These are phyloP conservation scores for Promerops cafer DNA, from an alignment of 2,113 vertebrate species.

Conservation along the genomic window DNA sequence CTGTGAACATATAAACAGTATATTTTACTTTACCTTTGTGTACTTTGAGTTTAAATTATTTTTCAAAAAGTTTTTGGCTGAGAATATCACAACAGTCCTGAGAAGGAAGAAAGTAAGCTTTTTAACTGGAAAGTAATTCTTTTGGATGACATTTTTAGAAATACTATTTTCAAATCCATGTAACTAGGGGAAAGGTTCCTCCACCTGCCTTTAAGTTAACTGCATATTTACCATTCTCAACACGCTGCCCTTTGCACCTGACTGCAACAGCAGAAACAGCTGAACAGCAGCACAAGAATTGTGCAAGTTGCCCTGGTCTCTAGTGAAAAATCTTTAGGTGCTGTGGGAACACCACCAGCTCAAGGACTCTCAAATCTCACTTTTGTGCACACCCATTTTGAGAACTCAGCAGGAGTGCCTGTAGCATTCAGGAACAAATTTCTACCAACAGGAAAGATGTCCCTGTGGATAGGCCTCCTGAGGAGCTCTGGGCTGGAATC, in stretches of 20 bases:
- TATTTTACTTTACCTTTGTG: background rate
- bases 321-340: background rate
- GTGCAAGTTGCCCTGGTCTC: background rate
- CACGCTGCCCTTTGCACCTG: background rate
- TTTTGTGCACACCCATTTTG: accelerated
- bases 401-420: background rate
- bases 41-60: background rate
- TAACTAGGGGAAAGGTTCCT: background rate
- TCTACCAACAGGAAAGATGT: background rate
- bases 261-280: background rate
- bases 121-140: background rate
- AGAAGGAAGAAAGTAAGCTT: background rate
- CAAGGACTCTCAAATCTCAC: background rate
- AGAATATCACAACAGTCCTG: background rate
- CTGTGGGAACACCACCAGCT: background rate
- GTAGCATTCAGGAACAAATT: background rate
- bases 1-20: background rate
- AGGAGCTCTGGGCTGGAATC: background rate
- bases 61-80: background rate
- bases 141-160: background rate
- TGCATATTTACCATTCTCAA: background rate
- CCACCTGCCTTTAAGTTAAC: background rate
- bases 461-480: background rate
- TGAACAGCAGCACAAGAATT: background rate
- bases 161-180: background rate